A percentile compares a stretch with the other conserved stretches of the same genome.
Evolutionary conservation across 2,888 invertebrate species (phyloP).

Genomic region (Noctua janthina): DNA sequence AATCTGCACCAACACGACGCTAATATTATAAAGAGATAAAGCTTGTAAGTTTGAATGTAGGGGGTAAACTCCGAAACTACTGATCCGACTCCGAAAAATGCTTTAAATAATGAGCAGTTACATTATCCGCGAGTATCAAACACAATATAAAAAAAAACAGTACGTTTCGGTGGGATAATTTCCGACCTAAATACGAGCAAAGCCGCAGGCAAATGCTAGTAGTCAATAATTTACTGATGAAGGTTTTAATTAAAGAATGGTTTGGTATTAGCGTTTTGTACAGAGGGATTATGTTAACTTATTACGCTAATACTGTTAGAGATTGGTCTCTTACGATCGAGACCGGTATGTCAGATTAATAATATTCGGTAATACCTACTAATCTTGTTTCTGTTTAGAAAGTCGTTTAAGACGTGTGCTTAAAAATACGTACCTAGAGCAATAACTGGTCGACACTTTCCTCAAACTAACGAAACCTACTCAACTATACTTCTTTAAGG

Average conservation of each 20-base stretch:
- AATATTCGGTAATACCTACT: not conserved
- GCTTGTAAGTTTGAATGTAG: not conserved
- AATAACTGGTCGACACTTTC: not conserved
- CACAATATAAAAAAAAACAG: too few relatives aligned
- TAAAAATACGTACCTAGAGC: not conserved
- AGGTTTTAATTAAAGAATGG: not conserved
- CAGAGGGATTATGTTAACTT: not conserved
- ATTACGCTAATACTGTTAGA: not conserved
- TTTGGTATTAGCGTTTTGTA: not conserved
- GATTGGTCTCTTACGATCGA: not conserved
- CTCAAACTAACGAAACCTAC: not conserved
- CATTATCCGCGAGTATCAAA: too few relatives aligned
- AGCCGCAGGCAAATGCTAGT: not conserved
- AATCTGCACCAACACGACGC: not conserved
- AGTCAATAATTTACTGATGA: not conserved
- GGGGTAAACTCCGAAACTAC: not conserved
- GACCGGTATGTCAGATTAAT: not conserved
- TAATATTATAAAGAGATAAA: not conserved
- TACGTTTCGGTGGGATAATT: not conserved
- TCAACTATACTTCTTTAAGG: not conserved
- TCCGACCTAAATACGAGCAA: not conserved
- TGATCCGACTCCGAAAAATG: not conserved
- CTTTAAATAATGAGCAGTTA: too few relatives aligned
- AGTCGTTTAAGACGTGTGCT: not conserved
- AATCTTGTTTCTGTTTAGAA: slow-evolving; percentile 9